Evolutionary conservation across 2,797 vertebrate genomes (phyloP).

Genomic region (Microctenopoma lineatum): DNA sequence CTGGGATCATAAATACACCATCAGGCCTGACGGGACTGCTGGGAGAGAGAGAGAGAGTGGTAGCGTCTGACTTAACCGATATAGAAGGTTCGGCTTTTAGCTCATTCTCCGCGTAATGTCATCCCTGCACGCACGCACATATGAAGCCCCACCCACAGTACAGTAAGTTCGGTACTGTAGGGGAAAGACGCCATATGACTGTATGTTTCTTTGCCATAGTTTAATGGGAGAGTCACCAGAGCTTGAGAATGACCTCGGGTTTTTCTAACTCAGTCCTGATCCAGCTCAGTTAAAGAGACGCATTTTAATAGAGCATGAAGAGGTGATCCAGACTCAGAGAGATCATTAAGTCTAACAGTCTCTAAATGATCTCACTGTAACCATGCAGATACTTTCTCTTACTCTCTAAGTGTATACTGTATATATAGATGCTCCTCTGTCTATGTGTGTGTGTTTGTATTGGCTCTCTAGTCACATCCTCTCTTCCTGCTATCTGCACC

Average conservation of each 20-base stretch:
- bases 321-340: too few relatives aligned
- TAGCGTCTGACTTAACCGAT: constrained; percentile 33
- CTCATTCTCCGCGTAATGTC: constrained; percentile 44
- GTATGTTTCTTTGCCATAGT: constrained; percentile 12
- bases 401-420: not conserved
- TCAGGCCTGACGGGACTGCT: constrained; percentile 36
- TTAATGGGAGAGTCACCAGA: constrained; percentile 6
- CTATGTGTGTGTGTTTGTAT: constrained; percentile 15
- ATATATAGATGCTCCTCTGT: not conserved
- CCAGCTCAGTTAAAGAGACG: constrained; percentile 1
- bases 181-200: constrained; percentile 28
- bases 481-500: constrained; percentile 36
- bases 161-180: constrained; percentile 18
- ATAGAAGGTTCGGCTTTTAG: constrained; percentile 19
- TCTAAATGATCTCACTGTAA: too few relatives aligned
- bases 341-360: too few relatives aligned
- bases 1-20: constrained; percentile 50
- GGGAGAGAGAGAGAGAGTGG: constrained; percentile 8
- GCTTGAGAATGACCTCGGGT: constrained; percentile 6
- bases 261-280: constrained; percentile 19
- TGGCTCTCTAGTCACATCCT: constrained; percentile 67
- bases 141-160: constrained; percentile 8
- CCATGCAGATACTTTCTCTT: not conserved
- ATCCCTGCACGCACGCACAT: not conserved
- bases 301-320: not conserved